A percentile compares a stretch with the other conserved stretches of the same genome.
Conservation (phyloP, 2,888 invertebrate species). For the Ferrisia virgata region DNA sequence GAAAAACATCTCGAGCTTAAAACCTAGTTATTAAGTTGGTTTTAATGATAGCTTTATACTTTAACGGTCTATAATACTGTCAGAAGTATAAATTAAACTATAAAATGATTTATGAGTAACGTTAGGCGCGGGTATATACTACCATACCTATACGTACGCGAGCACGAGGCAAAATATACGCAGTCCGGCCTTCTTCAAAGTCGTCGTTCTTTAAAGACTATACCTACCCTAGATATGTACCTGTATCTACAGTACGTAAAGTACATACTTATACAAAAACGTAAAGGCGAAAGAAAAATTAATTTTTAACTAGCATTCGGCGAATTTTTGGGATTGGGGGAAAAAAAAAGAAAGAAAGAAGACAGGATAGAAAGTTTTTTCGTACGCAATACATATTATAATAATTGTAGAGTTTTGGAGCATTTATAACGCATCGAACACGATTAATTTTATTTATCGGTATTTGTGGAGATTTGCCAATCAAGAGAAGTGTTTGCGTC, state of each 20-base stretch:
- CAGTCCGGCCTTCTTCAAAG: neutral
- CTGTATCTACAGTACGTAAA: no score
- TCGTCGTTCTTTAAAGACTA: neutral
- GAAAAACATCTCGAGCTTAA: slow-evolving; percentile 24
- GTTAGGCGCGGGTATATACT: neutral
- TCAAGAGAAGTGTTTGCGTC: slow-evolving; percentile 10
- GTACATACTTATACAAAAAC: no score
- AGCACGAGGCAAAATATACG: neutral
- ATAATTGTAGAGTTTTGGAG: neutral
- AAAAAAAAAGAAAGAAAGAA: neutral
- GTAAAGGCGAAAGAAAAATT: neutral
- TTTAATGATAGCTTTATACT: slow-evolving; percentile 32
- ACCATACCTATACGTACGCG: no score
- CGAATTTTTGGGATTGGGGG: no score
- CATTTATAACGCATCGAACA: neutral
- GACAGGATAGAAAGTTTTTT: neutral
- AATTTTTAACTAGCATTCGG: neutral
- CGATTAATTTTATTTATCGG: slow-evolving; percentile 7
- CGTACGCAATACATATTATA: neutral
- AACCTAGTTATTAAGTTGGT: slow-evolving; percentile 32
- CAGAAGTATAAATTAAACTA: slow-evolving; percentile 33
- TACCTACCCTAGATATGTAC: neutral
- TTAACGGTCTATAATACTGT: slow-evolving; percentile 33
- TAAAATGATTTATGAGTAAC: slow-evolving; percentile 28
- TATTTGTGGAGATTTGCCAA: slow-evolving; percentile 33